phyloP scores from a whole-genome alignment of 2,888 invertebrate species.

The Euzetes globulus region DNA sequence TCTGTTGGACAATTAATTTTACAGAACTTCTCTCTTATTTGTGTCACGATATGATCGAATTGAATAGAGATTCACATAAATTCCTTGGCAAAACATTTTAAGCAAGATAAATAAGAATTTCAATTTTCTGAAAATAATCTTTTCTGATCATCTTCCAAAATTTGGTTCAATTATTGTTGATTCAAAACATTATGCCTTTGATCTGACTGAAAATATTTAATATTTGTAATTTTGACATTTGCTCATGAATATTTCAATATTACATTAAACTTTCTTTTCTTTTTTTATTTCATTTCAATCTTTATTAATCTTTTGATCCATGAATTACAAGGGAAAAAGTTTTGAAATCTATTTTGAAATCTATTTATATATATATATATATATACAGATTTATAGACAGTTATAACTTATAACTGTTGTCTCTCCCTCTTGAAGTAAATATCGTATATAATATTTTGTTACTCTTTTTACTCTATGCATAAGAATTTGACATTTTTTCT shows the following conservation, averaged over 20 bases:
- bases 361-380: background rate
- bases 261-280: background rate
- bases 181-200: no score
- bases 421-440: background rate
- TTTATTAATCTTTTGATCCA: background rate
- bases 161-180: no score
- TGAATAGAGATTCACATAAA: no score
- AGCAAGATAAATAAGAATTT: no score
- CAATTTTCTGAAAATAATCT: no score
- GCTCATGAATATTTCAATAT: background rate
- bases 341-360: background rate
- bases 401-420: no score
- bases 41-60: no score
- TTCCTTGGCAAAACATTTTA: no score
- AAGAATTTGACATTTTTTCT: background rate
- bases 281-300: background rate
- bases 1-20: background rate
- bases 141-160: no score
- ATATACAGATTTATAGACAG: background rate
- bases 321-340: background rate
- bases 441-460: slow-evolving; percentile 4
- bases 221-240: background rate
- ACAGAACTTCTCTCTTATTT: background rate
- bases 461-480: background rate
- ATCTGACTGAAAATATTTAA: no score